phyloP scores from a whole-genome alignment of 2,113 vertebrate genomes.

The Apeltes quadracus region DNA sequence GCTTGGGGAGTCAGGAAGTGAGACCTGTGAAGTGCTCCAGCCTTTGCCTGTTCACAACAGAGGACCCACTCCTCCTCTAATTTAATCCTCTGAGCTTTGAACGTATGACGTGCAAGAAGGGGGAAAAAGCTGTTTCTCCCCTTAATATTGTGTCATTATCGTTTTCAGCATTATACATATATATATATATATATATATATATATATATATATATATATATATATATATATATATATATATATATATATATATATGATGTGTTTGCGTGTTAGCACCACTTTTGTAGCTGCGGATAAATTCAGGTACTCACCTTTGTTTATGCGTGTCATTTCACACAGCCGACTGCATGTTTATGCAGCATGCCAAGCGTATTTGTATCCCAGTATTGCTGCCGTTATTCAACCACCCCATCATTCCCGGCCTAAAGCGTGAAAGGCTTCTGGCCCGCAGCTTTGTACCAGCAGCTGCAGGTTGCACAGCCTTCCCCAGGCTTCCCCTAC shows the following conservation, averaged over 20 bases:
- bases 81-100: constrained; percentile 76
- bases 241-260: too few species aligned
- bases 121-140: constrained; percentile 28
- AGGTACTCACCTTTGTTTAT: constrained; percentile 58
- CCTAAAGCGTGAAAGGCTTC: constrained; percentile 50
- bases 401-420: constrained; percentile 38
- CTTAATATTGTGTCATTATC: constrained; percentile 27
- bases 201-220: too few species aligned
- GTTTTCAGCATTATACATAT: too few species aligned
- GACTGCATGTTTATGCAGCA: constrained; percentile 44
- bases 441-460: constrained; percentile 63
- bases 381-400: constrained; percentile 60
- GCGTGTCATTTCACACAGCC: constrained; percentile 48
- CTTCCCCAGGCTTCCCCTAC: constrained; percentile 52
- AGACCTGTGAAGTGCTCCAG: constrained; percentile 55
- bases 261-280: too few species aligned
- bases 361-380: constrained; percentile 59
- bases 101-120: constrained; percentile 23
- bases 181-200: too few species aligned
- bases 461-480: constrained; percentile 59
- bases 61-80: constrained; percentile 61
- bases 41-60: constrained; percentile 43
- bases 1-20: constrained; percentile 52
- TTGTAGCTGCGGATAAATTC: too few species aligned
- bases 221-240: too few species aligned